A percentile compares a stretch with the other conserved stretches of the same genome.
Conservation (phyloP, 1,140 invertebrate genomes). For the Aphidius gifuensis region DNA sequence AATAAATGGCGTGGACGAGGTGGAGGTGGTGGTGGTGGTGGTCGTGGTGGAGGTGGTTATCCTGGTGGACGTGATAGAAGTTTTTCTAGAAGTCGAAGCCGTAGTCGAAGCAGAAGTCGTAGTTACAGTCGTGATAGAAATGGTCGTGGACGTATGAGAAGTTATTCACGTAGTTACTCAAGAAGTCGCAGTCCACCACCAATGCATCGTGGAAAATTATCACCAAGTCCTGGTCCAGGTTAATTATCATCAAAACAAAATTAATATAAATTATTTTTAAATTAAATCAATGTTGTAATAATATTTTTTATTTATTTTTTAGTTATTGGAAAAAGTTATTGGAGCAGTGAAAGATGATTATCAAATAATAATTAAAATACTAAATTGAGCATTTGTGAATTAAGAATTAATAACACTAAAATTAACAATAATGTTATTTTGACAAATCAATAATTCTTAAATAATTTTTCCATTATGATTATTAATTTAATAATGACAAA, state of each 20-base stretch:
- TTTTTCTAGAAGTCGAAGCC: slow-evolving; percentile 48
- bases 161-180: slow-evolving; percentile 52
- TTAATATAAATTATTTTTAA: neutral
- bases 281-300: slow-evolving; percentile 16
- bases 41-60: slow-evolving; percentile 43
- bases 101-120: slow-evolving; percentile 45
- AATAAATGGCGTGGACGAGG: slow-evolving; percentile 49
- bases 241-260: no score
- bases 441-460: neutral
- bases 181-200: slow-evolving; percentile 48
- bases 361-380: slow-evolving; percentile 25
- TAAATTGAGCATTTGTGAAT: neutral
- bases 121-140: slow-evolving; percentile 51
- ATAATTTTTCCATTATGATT: no score
- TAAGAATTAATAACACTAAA: neutral
- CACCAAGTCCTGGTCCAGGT: slow-evolving; percentile 18
- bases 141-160: slow-evolving; percentile 43
- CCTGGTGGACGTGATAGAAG: slow-evolving; percentile 45
- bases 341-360: slow-evolving; percentile 54
- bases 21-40: slow-evolving; percentile 38
- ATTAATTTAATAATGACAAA: no score
- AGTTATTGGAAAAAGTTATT: slow-evolving; percentile 52
- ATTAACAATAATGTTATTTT: slow-evolving; percentile 3
- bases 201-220: slow-evolving; percentile 45
- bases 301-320: slow-evolving; percentile 24